Evolutionary conservation across 2,797 vertebrate genomes (phyloP).

Genomic region (Lepilemur ruficaudatus): DNA sequence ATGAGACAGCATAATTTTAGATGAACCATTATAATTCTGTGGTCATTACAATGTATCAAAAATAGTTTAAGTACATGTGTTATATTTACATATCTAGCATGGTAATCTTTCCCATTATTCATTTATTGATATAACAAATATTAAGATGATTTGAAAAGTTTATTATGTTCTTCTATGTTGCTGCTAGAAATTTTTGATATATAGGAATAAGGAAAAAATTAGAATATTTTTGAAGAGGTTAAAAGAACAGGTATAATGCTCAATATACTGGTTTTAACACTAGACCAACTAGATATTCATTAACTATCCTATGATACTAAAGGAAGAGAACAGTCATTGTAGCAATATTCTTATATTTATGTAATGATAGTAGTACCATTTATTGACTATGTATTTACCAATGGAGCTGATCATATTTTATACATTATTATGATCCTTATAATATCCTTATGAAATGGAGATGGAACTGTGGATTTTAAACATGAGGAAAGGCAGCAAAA

Average conservation of each 20-base stretch:
- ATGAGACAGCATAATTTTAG: slow-evolving; percentile 63
- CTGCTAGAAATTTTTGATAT: background rate
- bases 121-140: slow-evolving; percentile 53
- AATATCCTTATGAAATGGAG: background rate
- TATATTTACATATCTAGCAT: slow-evolving; percentile 54
- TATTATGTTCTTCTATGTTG: background rate
- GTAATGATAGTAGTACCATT: background rate
- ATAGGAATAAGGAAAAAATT: background rate
- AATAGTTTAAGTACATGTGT: slow-evolving; percentile 40
- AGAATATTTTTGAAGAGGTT: background rate
- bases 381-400: background rate
- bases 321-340: background rate
- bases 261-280: background rate
- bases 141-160: slow-evolving; percentile 16
- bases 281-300: background rate
- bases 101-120: slow-evolving; percentile 11
- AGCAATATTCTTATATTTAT: slow-evolving; percentile 9
- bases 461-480: background rate
- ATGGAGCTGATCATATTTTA: background rate
- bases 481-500: background rate
- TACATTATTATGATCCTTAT: background rate
- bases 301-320: background rate
- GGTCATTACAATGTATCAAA: slow-evolving; percentile 56
- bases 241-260: background rate
- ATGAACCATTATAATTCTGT: slow-evolving; percentile 52